Conservation (phyloP, 2,888 invertebrate genomes). For the Latheticus oryzae region DNA sequence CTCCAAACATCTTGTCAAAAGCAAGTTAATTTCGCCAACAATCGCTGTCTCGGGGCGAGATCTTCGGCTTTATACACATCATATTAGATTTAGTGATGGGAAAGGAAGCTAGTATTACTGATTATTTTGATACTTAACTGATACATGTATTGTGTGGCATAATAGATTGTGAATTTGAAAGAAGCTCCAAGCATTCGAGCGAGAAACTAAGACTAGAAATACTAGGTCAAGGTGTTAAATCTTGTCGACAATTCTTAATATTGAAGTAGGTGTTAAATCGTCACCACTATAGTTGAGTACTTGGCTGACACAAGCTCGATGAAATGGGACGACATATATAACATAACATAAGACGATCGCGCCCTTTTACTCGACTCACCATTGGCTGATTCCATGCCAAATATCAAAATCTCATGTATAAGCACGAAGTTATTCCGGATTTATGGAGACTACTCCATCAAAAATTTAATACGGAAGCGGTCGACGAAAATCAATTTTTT, state of each 20-base stretch:
- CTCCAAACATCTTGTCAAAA: constrained; percentile 34
- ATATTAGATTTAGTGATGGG: constrained; percentile 47
- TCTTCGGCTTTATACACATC: constrained; percentile 22
- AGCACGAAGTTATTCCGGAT: constrained; percentile 56
- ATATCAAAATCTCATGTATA: constrained; percentile 57
- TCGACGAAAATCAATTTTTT: constrained; percentile 32
- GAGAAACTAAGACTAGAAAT: constrained; percentile 31
- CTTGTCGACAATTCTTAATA: constrained; percentile 46
- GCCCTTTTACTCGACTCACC: constrained; percentile 37
- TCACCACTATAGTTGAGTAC: constrained; percentile 45
- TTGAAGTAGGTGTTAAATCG: constrained; percentile 55
- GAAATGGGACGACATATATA: constrained; percentile 50
- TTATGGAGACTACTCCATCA: constrained; percentile 55
- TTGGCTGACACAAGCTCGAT: constrained; percentile 45
- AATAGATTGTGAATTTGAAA: constrained; percentile 39
- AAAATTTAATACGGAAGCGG: constrained; percentile 40
- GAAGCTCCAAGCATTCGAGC: too few species aligned
- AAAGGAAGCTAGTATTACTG: constrained; percentile 58
- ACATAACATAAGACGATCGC: constrained; percentile 48
- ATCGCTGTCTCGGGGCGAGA: constrained; percentile 38
- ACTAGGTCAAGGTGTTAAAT: constrained; percentile 29
- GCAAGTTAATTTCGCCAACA: constrained; percentile 34
- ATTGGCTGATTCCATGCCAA: constrained; percentile 55
- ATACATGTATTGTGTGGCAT: constrained; percentile 49
- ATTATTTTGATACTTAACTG: constrained; percentile 54